A percentile compares a stretch with the other conserved stretches of the same genome.
These are phyloP conservation scores for Dryobotodes eremita DNA, from an alignment of 2,888 invertebrate species.

Conservation along the genomic window DNA sequence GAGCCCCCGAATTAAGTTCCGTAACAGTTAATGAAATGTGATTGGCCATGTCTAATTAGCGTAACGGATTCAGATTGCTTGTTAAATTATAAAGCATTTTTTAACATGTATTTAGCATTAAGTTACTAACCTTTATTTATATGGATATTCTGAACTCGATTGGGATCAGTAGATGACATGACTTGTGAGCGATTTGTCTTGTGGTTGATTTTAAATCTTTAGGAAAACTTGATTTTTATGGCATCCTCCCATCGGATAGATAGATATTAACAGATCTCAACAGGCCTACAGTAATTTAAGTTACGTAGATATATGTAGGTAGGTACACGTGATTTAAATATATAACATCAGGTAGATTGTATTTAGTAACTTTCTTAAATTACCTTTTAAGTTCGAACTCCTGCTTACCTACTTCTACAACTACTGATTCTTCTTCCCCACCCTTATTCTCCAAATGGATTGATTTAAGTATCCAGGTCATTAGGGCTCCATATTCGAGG, in stretches of 20 bases:
- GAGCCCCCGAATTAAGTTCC: conserved; percentile 48
- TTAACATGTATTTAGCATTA: not conserved
- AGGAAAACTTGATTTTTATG: not conserved
- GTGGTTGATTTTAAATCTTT: not conserved
- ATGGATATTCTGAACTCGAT: not conserved
- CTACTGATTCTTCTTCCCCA: not conserved
- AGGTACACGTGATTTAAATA: not conserved
- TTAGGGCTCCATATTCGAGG: conserved; percentile 59
- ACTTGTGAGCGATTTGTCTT: not conserved
- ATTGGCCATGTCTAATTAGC: conserved; percentile 49
- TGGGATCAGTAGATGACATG: not conserved
- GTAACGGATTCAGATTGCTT: not conserved
- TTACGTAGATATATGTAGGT: not conserved
- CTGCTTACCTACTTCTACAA: conserved; percentile 1
- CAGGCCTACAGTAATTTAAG: not conserved
- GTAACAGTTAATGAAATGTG: conserved; percentile 53
- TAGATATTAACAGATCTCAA: not conserved
- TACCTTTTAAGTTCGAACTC: not conserved
- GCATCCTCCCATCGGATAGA: too few species aligned
- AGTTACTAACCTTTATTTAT: not conserved
- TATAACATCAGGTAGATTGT: not conserved
- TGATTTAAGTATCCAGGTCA: conserved; percentile 60
- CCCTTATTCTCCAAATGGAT: conserved; percentile 54
- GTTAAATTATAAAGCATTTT: conserved; percentile 1
- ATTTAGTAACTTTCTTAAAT: not conserved